A percentile compares a stretch with the other conserved stretches of the same genome.
Conservation (phyloP, 2,888 invertebrate genomes). For the Drosophila nr. perissopoda region DNA sequence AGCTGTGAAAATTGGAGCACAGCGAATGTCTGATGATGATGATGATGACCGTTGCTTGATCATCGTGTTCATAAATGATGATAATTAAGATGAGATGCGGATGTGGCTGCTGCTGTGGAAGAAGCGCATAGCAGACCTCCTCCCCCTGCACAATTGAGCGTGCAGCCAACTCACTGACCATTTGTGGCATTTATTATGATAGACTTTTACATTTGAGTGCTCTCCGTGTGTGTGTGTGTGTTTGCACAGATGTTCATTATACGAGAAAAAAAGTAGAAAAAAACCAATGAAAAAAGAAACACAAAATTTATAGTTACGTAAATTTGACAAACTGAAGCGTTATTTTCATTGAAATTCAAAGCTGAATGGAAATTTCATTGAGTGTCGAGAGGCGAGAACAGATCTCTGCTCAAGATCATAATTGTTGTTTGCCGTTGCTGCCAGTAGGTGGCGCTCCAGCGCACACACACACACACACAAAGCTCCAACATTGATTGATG, state of each 20-base stretch:
- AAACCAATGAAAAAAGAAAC: slow-evolving; percentile 13
- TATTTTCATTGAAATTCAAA: slow-evolving; percentile 66
- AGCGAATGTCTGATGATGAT: slow-evolving; percentile 31
- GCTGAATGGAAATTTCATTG: slow-evolving; percentile 56
- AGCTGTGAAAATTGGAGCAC: slow-evolving; percentile 72
- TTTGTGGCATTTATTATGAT: slow-evolving; percentile 43
- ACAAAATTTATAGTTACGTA: slow-evolving; percentile 62
- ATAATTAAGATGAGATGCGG: slow-evolving; percentile 38
- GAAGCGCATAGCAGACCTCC: slow-evolving; percentile 61
- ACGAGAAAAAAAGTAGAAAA: slow-evolving; percentile 19
- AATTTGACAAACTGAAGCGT: slow-evolving; percentile 67
- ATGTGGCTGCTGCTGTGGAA: slow-evolving; percentile 34
- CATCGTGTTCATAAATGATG: not conserved
- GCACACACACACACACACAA: slow-evolving; percentile 25
- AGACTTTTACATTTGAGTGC: not conserved
- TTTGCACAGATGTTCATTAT: slow-evolving; percentile 83
- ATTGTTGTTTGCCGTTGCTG: slow-evolving; percentile 30
- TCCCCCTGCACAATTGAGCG: not conserved
- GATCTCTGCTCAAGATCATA: slow-evolving; percentile 44
- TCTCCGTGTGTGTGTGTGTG: slow-evolving; percentile 19
- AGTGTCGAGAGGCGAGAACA: slow-evolving; percentile 36
- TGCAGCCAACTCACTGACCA: slow-evolving; percentile 36
- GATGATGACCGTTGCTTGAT: slow-evolving; percentile 1
- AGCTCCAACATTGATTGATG: slow-evolving; percentile 71
- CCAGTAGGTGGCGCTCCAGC: slow-evolving; percentile 69